A percentile compares a stretch with the other conserved stretches of the same genome.
Conservation (phyloP, 2,113 vertebrate genomes). For the Cryptotis parvus region DNA sequence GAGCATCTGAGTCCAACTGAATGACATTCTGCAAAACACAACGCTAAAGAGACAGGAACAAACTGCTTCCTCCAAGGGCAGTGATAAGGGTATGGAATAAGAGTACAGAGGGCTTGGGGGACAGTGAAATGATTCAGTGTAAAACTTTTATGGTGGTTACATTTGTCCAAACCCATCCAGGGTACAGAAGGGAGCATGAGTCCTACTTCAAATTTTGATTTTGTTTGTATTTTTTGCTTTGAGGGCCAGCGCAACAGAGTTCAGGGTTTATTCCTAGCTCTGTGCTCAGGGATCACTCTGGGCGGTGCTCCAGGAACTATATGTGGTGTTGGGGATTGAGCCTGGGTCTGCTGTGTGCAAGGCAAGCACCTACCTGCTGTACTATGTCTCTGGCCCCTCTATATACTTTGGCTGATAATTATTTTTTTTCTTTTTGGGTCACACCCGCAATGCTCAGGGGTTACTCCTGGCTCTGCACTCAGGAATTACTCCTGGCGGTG, state of each 20-base stretch:
- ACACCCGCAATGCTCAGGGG: too few relatives aligned
- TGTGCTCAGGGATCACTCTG: too few relatives aligned
- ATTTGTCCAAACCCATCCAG: constrained; percentile 1
- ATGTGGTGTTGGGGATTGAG: too few relatives aligned
- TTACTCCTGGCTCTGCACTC: too few relatives aligned
- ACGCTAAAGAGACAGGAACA: neutral
- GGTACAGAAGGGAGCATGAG: neutral
- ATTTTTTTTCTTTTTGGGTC: too few relatives aligned
- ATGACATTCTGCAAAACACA: constrained; percentile 15
- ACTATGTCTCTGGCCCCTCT: neutral
- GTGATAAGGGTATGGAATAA: neutral
- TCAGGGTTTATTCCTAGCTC: too few relatives aligned
- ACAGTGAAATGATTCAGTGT: neutral
- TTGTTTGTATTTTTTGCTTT: too few relatives aligned
- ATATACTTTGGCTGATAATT: neutral
- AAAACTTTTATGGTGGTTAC: neutral
- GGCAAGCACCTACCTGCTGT: too few relatives aligned
- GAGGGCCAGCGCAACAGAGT: too few relatives aligned
- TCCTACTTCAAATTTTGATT: neutral
- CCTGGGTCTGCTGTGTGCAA: too few relatives aligned
- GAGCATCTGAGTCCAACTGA: neutral
- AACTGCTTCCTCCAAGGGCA: neutral
- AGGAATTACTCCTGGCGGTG: too few relatives aligned
- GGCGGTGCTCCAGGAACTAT: too few relatives aligned
- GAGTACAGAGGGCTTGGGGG: neutral